phyloP scores from a whole-genome alignment of 2,888 invertebrate species.

The Conus canariensis region DNA sequence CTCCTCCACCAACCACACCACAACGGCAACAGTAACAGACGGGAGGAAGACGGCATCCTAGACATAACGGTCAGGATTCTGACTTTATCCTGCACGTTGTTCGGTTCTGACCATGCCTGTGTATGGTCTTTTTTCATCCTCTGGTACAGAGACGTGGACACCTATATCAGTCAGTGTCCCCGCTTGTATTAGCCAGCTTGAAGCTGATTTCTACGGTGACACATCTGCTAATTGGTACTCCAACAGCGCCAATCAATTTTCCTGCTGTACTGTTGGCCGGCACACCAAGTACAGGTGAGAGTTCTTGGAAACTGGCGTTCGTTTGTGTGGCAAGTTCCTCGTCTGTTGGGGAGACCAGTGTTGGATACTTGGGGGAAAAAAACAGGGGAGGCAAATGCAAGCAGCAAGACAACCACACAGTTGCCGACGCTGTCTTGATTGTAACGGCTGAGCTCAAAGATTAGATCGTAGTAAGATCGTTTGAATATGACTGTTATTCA shows the following conservation, averaged over 20 bases:
- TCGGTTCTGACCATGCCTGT: slow-evolving; percentile 2
- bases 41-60: slow-evolving; percentile 15
- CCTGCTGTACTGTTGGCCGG: not conserved
- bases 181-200: not conserved
- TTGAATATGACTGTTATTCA: too few relatives aligned
- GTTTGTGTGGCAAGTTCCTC: not conserved
- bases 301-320: not conserved
- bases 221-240: not conserved
- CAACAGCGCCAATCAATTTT: slow-evolving; percentile 14
- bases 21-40: not conserved
- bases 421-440: not conserved
- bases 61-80: not conserved
- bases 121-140: not conserved
- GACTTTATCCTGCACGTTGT: not conserved
- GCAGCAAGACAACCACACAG: not conserved
- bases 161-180: too few relatives aligned
- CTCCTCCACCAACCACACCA: not conserved
- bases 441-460: not conserved
- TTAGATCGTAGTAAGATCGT: too few relatives aligned
- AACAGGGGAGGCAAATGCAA: not conserved
- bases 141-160: not conserved
- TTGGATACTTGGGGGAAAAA: too few relatives aligned
- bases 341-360: not conserved
- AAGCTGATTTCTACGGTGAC: not conserved
- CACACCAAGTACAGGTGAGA: not conserved